Conservation (phyloP, 2,888 invertebrate species). For the Latrodectus elegans region DNA sequence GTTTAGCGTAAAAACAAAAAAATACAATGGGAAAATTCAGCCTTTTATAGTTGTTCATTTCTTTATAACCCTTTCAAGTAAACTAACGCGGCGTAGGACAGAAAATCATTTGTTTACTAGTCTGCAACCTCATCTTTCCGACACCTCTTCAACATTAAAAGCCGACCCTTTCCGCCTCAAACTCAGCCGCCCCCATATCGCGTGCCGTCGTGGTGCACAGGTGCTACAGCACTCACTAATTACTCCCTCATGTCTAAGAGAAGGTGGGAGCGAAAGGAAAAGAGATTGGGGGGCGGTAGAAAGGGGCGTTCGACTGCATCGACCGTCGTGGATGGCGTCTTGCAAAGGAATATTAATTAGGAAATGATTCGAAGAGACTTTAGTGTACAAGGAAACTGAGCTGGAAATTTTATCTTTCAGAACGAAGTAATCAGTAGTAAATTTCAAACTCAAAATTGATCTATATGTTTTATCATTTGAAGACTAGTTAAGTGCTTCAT, state of each 20-base stretch:
- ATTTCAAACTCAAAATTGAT: too few species aligned
- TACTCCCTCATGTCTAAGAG: constrained; percentile 48
- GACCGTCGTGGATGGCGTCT: constrained; percentile 37
- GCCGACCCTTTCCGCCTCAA: neutral
- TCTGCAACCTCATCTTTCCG: constrained; percentile 6
- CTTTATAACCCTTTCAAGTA: constrained; percentile 5
- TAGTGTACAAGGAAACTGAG: neutral
- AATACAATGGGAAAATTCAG: neutral
- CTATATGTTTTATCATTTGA: too few species aligned
- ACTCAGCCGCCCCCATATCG: constrained; percentile 3
- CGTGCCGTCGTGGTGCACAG: constrained; percentile 51
- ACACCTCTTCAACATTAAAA: constrained; percentile 22
- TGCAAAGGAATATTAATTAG: constrained; percentile 61
- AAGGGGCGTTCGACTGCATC: neutral
- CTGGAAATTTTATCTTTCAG: neutral
- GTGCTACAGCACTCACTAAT: constrained; percentile 49
- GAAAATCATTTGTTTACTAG: constrained; percentile 26
- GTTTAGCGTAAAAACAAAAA: too few species aligned
- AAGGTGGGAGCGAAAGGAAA: constrained; percentile 3
- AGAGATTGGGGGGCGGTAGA: neutral
- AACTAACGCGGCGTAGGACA: neutral
- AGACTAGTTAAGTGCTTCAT: too few species aligned
- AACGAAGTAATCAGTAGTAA: neutral
- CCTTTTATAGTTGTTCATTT: neutral
- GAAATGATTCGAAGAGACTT: constrained; percentile 33